phyloP scores from a whole-genome alignment of 2,797 vertebrate genomes.

The Coracias cyanogaster region DNA sequence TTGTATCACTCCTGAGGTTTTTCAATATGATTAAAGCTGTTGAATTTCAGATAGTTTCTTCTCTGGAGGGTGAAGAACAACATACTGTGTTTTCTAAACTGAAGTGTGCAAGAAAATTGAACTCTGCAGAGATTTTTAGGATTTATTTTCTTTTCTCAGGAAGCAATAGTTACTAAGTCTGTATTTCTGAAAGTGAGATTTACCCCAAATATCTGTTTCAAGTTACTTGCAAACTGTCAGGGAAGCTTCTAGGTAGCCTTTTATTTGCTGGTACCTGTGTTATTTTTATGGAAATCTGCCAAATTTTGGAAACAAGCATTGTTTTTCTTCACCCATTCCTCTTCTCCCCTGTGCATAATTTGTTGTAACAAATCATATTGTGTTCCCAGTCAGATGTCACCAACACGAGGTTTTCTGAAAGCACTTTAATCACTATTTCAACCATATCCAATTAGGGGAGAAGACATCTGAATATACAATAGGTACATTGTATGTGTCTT shows the following conservation, averaged over 20 bases:
- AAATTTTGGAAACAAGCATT: neutral
- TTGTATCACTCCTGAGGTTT: neutral
- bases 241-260: neutral
- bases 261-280: neutral
- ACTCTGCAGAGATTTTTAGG: neutral
- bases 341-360: neutral
- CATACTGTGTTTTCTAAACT: neutral
- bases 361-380: conserved; percentile 31
- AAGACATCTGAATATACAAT: neutral
- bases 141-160: neutral
- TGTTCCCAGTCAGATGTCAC: conserved; percentile 50
- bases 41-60: neutral
- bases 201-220: neutral
- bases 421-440: conserved; percentile 51
- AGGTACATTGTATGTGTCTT: conserved; percentile 9
- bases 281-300: neutral
- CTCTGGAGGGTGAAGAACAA: neutral
- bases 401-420: conserved; percentile 18
- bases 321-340: neutral
- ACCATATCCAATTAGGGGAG: neutral
- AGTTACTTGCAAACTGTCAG: neutral
- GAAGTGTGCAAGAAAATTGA: neutral
- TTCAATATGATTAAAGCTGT: neutral
- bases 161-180: neutral
- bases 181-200: neutral